Evolutionary conservation across 1,140 invertebrate genomes (phyloP), one percentile per base, ranked within the genome.

Genomic region (Caerostris darwini): DNA sequence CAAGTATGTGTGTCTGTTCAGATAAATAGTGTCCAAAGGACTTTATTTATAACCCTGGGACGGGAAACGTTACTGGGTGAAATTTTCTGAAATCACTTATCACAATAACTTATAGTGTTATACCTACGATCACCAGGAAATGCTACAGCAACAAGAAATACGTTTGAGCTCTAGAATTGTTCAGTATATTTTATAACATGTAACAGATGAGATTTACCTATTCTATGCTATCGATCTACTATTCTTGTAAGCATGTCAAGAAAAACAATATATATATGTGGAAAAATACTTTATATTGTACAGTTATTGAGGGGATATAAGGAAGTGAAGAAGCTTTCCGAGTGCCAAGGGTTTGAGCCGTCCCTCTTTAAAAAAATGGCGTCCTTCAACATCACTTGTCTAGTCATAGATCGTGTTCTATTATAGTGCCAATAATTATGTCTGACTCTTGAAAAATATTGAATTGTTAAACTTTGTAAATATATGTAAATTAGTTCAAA

Each of bases 331-430:
- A 17, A 7, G 54, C 4, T 53, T 10, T 53, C 50, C 34, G 34
- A 54, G 77, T 82, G 77, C 50, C 77, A 53, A 82, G 77, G 77
- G 53, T 82, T 82, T 82, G 6, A 53, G 54, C 34, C 77, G 77
- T 82, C 77, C 77, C 77, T 53, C 77, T 82, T 82, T 54, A 34
- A 34, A 67, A 67, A 67, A 67, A 67, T 67, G 61, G 61, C 61
- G 61, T 67, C 17, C 12, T 67, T 67, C n/a, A 67, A 3, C 7
- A 12, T 67, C 3, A 67, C 14, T 67, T 0, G n/a, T 67, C 17
- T 67, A 67, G 61, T 67, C 61, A 17, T 17, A 67, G 14, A 67
- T n/a, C 12, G n/a, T 67, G 61, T 67, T 17, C 6, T 67, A 67
- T 34, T 34, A 34, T 34, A 34, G 34, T 34, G 34, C 34, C 34